A percentile compares a stretch with the other conserved stretches of the same genome.
phyloP scores from a whole-genome alignment of 2,888 invertebrate genomes.

The Polyommatus iphigenia region DNA sequence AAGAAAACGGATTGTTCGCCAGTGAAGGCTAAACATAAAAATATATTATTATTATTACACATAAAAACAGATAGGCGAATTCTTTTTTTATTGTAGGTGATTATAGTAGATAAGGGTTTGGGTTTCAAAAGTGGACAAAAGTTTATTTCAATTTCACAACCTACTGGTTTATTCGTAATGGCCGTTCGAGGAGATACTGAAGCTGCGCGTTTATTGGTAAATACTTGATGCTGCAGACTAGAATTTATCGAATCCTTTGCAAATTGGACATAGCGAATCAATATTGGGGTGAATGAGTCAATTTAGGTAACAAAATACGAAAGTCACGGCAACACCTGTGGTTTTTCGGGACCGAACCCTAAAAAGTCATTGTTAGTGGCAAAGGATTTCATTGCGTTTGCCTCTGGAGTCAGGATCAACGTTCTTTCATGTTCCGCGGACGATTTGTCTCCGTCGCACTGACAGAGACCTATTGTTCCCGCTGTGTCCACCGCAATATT shows the following conservation, averaged over 20 bases:
- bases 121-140: not conserved
- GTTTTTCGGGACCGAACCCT: not conserved
- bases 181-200: too few relatives aligned
- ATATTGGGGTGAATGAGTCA: not conserved
- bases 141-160: not conserved
- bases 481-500: constrained; percentile 65
- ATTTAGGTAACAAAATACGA: not conserved
- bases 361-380: constrained; percentile 35
- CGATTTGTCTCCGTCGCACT: constrained; percentile 67
- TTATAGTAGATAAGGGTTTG: too few relatives aligned
- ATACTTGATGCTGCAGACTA: too few relatives aligned
- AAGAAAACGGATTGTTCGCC: not conserved
- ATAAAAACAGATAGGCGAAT: not conserved
- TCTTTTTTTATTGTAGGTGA: not conserved
- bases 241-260: too few relatives aligned
- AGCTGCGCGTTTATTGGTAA: too few relatives aligned
- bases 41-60: not conserved
- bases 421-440: constrained; percentile 46
- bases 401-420: constrained; percentile 38
- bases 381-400: constrained; percentile 38
- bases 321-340: not conserved
- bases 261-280: too few relatives aligned
- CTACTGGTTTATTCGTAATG: not conserved
- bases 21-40: not conserved
- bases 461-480: constrained; percentile 70